phyloP scores from a whole-genome alignment of 2,113 vertebrate species.

The Conger conger region DNA sequence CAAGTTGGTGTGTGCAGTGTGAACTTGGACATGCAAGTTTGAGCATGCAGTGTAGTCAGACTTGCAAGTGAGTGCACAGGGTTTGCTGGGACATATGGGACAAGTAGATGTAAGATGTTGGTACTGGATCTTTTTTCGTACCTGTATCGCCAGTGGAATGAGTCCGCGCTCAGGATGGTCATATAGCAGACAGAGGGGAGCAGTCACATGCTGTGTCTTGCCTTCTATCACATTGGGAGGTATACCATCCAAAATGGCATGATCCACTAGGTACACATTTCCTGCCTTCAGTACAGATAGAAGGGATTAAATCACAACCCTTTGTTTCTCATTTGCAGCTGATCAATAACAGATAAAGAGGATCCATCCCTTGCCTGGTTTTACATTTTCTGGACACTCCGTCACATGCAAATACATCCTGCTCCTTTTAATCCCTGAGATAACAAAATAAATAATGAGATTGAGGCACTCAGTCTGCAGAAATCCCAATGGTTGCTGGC shows the following conservation, averaged over 20 bases:
- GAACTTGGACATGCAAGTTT: background rate
- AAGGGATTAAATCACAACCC: background rate
- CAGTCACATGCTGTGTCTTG: conserved; percentile 66
- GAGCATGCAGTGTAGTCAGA: background rate
- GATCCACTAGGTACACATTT: conserved; percentile 67
- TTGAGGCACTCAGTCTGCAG: too few species aligned
- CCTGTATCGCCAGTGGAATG: conserved; percentile 74
- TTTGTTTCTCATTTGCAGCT: background rate
- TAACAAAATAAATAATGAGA: too few species aligned
- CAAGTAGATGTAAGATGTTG: background rate
- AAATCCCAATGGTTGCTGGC: too few species aligned
- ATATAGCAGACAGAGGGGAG: conserved; percentile 73
- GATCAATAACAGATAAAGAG: background rate
- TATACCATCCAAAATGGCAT: conserved; percentile 63
- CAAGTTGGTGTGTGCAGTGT: too few species aligned
- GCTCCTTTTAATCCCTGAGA: background rate
- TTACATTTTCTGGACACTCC: background rate
- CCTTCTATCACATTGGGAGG: conserved; percentile 64
- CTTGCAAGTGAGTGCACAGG: background rate
- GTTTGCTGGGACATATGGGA: background rate
- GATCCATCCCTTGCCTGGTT: background rate
- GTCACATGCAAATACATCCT: background rate
- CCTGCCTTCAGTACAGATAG: conserved; percentile 56
- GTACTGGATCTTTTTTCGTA: conserved; percentile 22
- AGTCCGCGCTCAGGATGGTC: conserved; percentile 67